Base-by-base conservation (phyloP, 2,113 vertebrate genomes). In the Microtus richardsoni region DNA sequence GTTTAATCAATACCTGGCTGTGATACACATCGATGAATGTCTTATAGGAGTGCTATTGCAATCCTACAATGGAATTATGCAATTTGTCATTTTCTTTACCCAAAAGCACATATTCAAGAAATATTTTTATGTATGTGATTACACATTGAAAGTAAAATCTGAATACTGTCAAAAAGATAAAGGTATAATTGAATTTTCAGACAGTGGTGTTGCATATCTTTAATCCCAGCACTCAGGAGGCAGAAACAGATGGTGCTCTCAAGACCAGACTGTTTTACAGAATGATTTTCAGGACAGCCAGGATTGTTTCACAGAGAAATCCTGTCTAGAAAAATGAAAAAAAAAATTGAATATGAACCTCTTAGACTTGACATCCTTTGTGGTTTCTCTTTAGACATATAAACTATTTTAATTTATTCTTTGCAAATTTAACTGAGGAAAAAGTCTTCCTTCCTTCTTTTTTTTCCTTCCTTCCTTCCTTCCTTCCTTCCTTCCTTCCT, bases 31-130 rank as follows among this genome's bases (percentile, higher is more conserved):
- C 36, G 44, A 47, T 47, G 7, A 58, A 58, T 95, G 77, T 89
- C 0, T 4, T 26, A 4, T 91, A 28, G 88, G 64, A 64, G 0
- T 54, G 6, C 26, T 84, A 85, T 33, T 7, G 71, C 96, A 90
- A 64, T 1, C 3, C 6, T 75, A 80, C 73, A 74, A 85, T 62
- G 0, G n/a, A 54, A 2, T 78, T 33, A n/a, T 91, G 58, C 0
- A 24, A 82, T 95, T 95, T 66, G 28, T 28, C 24, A 19, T 78
- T 96, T 97, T 93, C 33, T 64, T 97, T 39, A 39, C 6, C 26
- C 12, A 24, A 58, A 39, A 90, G 21, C 22, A 36, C 74, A 24
- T 36, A 93, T 78, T 58, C 19, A 21, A 58, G 58, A 71, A 83
- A 87, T 68, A 0, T 17, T 88, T 97, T 64, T 54, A 8, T 62